These are phyloP conservation scores for Paraplagusia blochii DNA, from an alignment of 2,113 vertebrate genomes.

Conservation along the genomic window DNA sequence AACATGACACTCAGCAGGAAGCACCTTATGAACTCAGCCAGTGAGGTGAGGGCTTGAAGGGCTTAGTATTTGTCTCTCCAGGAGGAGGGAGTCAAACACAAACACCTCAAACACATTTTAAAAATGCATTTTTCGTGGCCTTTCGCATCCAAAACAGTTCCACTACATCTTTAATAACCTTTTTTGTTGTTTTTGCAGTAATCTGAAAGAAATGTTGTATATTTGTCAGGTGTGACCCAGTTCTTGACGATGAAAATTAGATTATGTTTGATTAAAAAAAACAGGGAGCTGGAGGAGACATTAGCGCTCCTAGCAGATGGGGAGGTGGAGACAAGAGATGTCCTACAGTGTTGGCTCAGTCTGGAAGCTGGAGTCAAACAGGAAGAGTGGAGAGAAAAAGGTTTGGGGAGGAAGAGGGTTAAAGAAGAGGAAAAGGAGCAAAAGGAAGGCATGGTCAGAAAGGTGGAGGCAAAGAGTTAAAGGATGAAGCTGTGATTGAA, in stretches of 20 bases:
- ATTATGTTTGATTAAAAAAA: conserved; percentile 15
- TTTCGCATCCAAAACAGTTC: too few species aligned
- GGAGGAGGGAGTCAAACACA: conserved; percentile 11
- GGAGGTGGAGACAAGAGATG: conserved; percentile 49
- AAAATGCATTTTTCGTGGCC: background rate
- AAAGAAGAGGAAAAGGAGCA: conserved; percentile 29
- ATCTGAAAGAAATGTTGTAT: conserved; percentile 7
- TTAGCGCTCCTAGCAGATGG: conserved; percentile 47
- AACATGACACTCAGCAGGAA: conserved; percentile 80
- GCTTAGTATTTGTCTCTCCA: background rate
- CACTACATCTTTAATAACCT: too few species aligned
- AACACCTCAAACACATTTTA: conserved; percentile 1
- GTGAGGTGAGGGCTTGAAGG: conserved; percentile 70
- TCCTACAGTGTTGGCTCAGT: conserved; percentile 31
- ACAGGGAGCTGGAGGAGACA: conserved; percentile 18
- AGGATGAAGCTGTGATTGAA: conserved; percentile 61
- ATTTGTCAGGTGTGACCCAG: background rate
- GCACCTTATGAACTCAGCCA: conserved; percentile 76
- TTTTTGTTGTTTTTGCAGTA: too few species aligned
- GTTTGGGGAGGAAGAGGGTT: conserved; percentile 7
- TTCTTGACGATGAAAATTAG: conserved; percentile 14
- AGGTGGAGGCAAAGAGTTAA: conserved; percentile 24
- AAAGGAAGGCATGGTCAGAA: conserved; percentile 33
- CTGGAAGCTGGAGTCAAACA: conserved; percentile 38
- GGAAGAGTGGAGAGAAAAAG: conserved; percentile 40